These are phyloP conservation scores for Scaptomyza caliginosa DNA, from an alignment of 2,888 invertebrate species.

Conservation along the genomic window DNA sequence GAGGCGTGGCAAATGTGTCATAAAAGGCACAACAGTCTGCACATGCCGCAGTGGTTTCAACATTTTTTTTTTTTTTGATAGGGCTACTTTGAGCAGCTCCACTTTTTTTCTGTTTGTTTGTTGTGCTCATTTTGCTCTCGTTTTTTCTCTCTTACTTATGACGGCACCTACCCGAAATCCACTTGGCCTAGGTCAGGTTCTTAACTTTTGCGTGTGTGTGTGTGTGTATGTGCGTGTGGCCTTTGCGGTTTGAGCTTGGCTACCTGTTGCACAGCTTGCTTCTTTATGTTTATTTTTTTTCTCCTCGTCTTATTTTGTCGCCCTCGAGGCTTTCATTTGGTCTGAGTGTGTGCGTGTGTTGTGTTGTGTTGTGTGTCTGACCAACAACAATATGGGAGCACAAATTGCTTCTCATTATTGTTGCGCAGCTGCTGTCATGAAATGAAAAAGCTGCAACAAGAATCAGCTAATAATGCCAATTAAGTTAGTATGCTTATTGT, in stretches of 20 bases:
- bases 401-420: constrained; percentile 65
- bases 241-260: constrained; percentile 64
- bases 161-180: constrained; percentile 73
- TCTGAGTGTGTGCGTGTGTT: not conserved
- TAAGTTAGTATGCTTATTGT: constrained; percentile 69
- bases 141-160: not conserved
- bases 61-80: constrained; percentile 45
- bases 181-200: constrained; percentile 79
- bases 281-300: not conserved
- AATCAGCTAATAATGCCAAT: constrained; percentile 72
- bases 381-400: constrained; percentile 17
- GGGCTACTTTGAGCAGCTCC: constrained; percentile 57
- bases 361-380: not conserved
- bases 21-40: constrained; percentile 67
- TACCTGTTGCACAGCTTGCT: constrained; percentile 64
- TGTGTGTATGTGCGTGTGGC: constrained; percentile 67
- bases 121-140: constrained; percentile 7
- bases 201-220: constrained; percentile 13
- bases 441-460: constrained; percentile 4
- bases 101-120: constrained; percentile 26
- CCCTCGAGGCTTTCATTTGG: constrained; percentile 31
- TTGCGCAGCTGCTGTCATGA: constrained; percentile 61
- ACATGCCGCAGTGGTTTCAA: constrained; percentile 50
- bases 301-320: too few species aligned
- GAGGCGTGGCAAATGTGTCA: constrained; percentile 62